A percentile compares a stretch with the other conserved stretches of the same genome.
Conservation (phyloP, 2,797 vertebrate species). For the Cottoperca gobio region DNA sequence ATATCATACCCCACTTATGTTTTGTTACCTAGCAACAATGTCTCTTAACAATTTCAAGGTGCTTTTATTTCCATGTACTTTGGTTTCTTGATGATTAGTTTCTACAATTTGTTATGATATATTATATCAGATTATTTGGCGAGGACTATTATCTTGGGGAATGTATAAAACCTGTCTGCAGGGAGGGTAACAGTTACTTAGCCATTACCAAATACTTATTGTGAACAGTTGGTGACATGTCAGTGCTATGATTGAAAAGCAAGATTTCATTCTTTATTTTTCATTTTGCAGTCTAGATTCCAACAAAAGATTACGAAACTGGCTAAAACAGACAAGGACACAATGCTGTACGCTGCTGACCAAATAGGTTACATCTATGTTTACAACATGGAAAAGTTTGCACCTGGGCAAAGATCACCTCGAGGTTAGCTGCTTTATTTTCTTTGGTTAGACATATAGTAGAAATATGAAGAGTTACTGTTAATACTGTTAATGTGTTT, state of each 20-base stretch:
- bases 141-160: background rate
- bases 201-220: slow-evolving; percentile 11
- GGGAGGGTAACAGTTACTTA: slow-evolving; percentile 16
- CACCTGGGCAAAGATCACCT: slow-evolving; percentile 61
- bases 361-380: slow-evolving; percentile 71
- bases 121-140: slow-evolving; percentile 7
- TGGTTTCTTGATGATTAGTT: slow-evolving; percentile 29
- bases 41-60: background rate
- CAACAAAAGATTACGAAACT: slow-evolving; percentile 79
- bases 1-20: background rate
- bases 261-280: background rate
- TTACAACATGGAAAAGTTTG: slow-evolving; percentile 71
- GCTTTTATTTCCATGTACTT: slow-evolving; percentile 3
- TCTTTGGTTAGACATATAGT: background rate
- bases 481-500: slow-evolving; percentile 11
- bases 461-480: background rate
- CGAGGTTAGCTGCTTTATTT: slow-evolving; percentile 37
- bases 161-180: slow-evolving; percentile 20
- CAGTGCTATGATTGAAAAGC: background rate
- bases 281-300: slow-evolving; percentile 68
- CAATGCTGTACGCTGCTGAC: slow-evolving; percentile 71
- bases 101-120: slow-evolving; percentile 13
- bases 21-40: slow-evolving; percentile 28
- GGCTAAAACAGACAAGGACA: slow-evolving; percentile 64
- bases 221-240: background rate